Evolutionary conservation across 2,113 vertebrate genomes (phyloP).

Genomic region (Antennarius striatus): DNA sequence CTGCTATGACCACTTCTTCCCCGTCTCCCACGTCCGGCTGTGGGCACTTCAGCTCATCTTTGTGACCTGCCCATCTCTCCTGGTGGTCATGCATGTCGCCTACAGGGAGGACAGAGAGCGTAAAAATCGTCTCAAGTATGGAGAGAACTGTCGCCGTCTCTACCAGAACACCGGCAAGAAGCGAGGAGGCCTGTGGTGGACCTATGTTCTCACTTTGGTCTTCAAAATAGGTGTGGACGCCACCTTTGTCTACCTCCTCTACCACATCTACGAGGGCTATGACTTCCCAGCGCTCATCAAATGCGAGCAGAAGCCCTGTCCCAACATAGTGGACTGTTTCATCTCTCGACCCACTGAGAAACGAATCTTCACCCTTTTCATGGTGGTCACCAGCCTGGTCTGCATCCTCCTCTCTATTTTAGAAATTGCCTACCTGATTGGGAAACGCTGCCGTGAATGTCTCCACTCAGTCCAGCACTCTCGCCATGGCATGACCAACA

Average conservation of each 20-base stretch:
- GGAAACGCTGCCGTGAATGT: conserved; percentile 83
- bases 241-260: conserved; percentile 87
- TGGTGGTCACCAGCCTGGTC: conserved; percentile 85
- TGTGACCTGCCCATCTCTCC: conserved; percentile 92
- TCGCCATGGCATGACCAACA: conserved; percentile 33
- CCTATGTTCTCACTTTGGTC: conserved; percentile 88
- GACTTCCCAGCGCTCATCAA: conserved; percentile 87
- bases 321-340: conserved; percentile 94
- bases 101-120: conserved; percentile 87
- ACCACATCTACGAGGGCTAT: conserved; percentile 87
- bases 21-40: conserved; percentile 91
- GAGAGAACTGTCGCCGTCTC: conserved; percentile 64
- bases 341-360: conserved; percentile 94
- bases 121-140: conserved; percentile 61
- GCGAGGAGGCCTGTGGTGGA: conserved; percentile 95
- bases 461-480: not conserved
- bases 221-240: conserved; percentile 87
- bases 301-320: conserved; percentile 85
- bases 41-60: conserved; percentile 99
- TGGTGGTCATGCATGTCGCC: conserved; percentile 94
- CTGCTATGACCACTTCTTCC: conserved; percentile 93
- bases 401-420: conserved; percentile 87
- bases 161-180: conserved; percentile 89
- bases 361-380: conserved; percentile 94
- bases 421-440: conserved; percentile 87